Conservation (phyloP, 2,113 vertebrate species). For the Hystrix cristata region DNA sequence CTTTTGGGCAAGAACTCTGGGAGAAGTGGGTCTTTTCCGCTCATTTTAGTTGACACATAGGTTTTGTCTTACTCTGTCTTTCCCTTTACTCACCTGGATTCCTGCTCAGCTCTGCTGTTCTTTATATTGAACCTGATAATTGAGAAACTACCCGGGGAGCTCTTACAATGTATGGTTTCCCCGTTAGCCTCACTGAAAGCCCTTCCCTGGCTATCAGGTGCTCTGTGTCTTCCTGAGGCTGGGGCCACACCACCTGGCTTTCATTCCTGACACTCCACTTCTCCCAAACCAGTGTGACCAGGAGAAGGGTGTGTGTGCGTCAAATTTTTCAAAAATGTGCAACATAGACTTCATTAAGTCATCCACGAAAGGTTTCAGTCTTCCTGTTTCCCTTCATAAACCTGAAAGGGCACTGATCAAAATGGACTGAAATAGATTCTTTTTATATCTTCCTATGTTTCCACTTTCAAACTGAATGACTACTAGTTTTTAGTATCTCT, state of each 20-base stretch:
- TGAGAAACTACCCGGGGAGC: slow-evolving; percentile 14
- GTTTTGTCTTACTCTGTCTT: neutral
- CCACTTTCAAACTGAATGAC: neutral
- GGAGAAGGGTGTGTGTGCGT: neutral
- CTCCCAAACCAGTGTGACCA: neutral
- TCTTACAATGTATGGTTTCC: neutral
- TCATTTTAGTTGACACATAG: neutral
- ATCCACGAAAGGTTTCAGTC: neutral
- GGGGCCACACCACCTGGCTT: neutral
- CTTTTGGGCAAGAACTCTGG: neutral
- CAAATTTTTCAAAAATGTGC: neutral
- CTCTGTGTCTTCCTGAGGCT: neutral
- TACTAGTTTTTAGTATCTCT: slow-evolving; percentile 1
- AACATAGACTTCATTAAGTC: neutral
- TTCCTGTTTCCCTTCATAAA: slow-evolving; percentile 1
- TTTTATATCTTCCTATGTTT: slow-evolving; percentile 9
- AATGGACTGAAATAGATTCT: neutral
- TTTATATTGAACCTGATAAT: neutral
- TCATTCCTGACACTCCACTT: neutral
- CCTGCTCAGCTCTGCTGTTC: neutral
- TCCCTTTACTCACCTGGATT: neutral
- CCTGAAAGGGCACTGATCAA: neutral
- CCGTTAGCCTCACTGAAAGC: neutral
- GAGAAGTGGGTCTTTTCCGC: neutral
- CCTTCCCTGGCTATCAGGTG: neutral